Percentiles rank a stretch among this genome's conserved stretches.
Conservation (phyloP, 30 jellyfish, hydroid and myxozoan genomes). For the Pelagia noctiluca region DNA sequence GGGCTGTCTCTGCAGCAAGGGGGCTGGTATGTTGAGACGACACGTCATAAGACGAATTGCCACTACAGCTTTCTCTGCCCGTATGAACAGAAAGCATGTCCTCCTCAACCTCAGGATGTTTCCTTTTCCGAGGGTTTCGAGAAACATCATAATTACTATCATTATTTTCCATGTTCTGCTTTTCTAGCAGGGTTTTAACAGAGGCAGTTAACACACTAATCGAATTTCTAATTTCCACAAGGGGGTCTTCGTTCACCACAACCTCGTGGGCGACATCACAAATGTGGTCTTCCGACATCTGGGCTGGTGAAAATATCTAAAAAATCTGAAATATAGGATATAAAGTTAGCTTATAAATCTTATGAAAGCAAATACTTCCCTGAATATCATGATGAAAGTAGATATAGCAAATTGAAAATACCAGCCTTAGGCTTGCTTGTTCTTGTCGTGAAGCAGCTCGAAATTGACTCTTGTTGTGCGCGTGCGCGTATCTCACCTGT, state of each 20-base stretch:
- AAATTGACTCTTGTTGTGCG: background rate
- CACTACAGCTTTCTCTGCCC: background rate
- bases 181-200: background rate
- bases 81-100: background rate
- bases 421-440: background rate
- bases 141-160: too few species aligned
- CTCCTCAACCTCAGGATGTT: background rate
- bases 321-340: too few species aligned
- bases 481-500: constrained; percentile 2
- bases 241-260: background rate
- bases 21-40: background rate
- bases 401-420: background rate
- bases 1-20: background rate
- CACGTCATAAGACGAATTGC: background rate
- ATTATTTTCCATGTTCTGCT: background rate
- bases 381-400: background rate
- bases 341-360: background rate
- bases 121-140: too few species aligned
- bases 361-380: background rate
- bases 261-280: background rate
- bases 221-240: background rate
- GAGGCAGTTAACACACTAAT: background rate
- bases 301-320: background rate
- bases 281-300: background rate
- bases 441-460: background rate